A percentile compares a stretch with the other conserved stretches of the same genome.
Evolutionary conservation across 2,888 invertebrate species (phyloP).

Genomic region (Leucania comma): DNA sequence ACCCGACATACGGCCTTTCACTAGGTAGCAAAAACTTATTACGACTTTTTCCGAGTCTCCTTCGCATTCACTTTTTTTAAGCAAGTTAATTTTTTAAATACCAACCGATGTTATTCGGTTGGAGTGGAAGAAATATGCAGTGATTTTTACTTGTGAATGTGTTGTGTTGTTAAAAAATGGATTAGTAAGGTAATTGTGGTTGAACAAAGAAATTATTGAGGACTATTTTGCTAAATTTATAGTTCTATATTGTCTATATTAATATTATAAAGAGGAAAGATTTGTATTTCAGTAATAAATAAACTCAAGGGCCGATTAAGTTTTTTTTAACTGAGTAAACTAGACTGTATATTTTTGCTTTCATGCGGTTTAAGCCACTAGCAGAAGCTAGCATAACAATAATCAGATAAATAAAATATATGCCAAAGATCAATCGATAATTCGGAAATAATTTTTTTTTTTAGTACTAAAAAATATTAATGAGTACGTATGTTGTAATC

Average conservation of each 20-base stretch:
- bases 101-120: conserved; percentile 36
- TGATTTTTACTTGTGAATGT: conserved; percentile 7
- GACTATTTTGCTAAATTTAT: neutral
- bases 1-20: conserved; percentile 75
- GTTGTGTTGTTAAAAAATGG: conserved; percentile 5
- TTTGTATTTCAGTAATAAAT: no score
- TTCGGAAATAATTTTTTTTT: conserved; percentile 7
- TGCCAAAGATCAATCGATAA: neutral
- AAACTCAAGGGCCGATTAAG: no score
- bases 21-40: conserved; percentile 69
- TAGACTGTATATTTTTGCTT: no score
- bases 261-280: no score
- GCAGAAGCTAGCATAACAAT: no score
- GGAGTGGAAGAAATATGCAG: conserved; percentile 21
- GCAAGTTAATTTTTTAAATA: conserved; percentile 65
- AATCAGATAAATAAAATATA: neutral
- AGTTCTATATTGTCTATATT: no score
- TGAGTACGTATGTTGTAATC: conserved; percentile 8
- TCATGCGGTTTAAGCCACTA: no score
- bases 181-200: conserved; percentile 8
- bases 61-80: conserved; percentile 53
- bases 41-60: conserved; percentile 41
- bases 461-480: conserved; percentile 12
- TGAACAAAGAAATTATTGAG: neutral
- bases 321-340: no score